phyloP scores from a whole-genome alignment of 2,888 invertebrate species.

The Drosophila yooni region DNA sequence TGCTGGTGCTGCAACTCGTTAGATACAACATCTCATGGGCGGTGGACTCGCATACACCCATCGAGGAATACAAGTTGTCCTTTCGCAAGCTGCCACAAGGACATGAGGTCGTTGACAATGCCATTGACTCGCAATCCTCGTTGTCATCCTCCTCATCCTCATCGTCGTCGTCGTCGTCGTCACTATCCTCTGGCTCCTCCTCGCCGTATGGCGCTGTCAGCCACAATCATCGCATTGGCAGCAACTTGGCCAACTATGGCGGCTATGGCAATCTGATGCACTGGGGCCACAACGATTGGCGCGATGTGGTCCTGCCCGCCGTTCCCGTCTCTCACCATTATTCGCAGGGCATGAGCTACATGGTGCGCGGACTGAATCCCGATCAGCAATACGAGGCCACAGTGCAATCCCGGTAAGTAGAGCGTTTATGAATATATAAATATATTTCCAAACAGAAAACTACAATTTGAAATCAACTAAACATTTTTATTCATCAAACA shows the following conservation, averaged over 20 bases:
- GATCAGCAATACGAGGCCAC: constrained; percentile 89
- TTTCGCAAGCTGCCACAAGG: constrained; percentile 88
- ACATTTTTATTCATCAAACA: not conserved
- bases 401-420: constrained; percentile 87
- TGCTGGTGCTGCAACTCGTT: constrained; percentile 14
- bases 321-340: constrained; percentile 86
- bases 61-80: constrained; percentile 89
- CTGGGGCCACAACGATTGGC: constrained; percentile 86
- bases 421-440: not conserved
- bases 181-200: not conserved
- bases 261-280: constrained; percentile 83
- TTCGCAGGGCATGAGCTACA: constrained; percentile 88
- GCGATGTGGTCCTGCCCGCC: constrained; percentile 87
- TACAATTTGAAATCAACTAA: not conserved
- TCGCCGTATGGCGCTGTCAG: constrained; percentile 71
- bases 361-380: constrained; percentile 88
- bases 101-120: constrained; percentile 85
- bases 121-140: constrained; percentile 83
- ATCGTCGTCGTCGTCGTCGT: constrained; percentile 72
- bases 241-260: constrained; percentile 72
- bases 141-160: constrained; percentile 77
- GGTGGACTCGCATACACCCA: constrained; percentile 88
- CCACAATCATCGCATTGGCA: constrained; percentile 83
- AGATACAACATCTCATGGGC: constrained; percentile 90
- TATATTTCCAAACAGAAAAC: not conserved